Base-by-base conservation (phyloP, 2,888 invertebrate species). In the Myathropa florea region DNA sequence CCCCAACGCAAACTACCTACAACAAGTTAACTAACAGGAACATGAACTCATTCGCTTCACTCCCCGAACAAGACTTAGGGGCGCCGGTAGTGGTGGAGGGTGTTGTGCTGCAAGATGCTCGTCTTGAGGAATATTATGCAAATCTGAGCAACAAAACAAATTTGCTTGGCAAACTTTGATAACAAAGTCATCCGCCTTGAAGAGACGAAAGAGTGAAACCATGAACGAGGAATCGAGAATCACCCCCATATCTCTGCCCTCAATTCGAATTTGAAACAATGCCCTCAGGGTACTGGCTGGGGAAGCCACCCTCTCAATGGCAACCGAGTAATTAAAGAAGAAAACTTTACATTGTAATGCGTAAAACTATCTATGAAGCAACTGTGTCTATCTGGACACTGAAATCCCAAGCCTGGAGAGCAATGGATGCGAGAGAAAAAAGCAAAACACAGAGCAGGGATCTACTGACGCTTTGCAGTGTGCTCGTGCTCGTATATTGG, bases 91-190 rank as follows among this genome's bases (percentile, higher is more conserved):
- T 10, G 10, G 30, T n/a, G 10, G 10, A 12, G 33, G 12, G 33
- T 33, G 46, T 46, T 7, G 46, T 46, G 70, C 21, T 80, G 73
- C 70, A 75, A 82, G 86, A 79, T 67, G 61, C 70, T 83, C 83
- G 78, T 83, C 86, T 86, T 82, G 71, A 83, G 83, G 71, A 83
- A 82, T 83, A 86, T 86, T 86, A 86, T 86, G 86, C 83, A 86
- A 83, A 86, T 86, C 65, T 82, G 28, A 23, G 70, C 70, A 79
- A 86, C 78, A 86, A 82, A 86, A 86, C 86, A 86, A 86, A 86
- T 83, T 86, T 82, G 83, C 79, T 86, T 79, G 86, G 86, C 67
- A 86, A 86, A 86, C 86, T 86, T 83, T 83, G 86, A 86, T 86
- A 86, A 86, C 86, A 83, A 86, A 83, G 86, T 55, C 75, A 83